Base-by-base conservation (phyloP, 2,888 invertebrate species). In the Gasteruption jaculator region DNA sequence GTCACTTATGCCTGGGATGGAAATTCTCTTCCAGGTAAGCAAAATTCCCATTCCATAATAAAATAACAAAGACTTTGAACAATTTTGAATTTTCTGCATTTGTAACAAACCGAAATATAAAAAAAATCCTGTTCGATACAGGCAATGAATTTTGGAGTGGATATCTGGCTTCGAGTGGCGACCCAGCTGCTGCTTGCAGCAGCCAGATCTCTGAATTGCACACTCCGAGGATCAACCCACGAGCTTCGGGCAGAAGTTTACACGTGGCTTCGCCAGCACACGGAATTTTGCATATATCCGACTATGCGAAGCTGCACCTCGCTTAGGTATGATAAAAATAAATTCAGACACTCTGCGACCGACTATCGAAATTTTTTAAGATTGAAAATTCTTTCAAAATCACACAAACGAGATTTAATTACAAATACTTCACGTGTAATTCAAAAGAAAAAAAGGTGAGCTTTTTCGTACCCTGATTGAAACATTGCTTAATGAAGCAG, bases 1-100 rank as follows among this genome's bases (percentile, higher is more conserved):
- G 78, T 82, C 20, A 82, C 82, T 0, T 85, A 85, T 56, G 81
- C 85, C 0, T 83, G 84, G 81, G 85, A 85, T 58, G 80, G 82
- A 5, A 85, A 85, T 57, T 78, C 85, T 1, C 74, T 82, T 42
- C 85, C 85, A 1, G 66, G 66, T 59, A 48, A 20, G 37, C 8
- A n/a, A n/a, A n/a, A n/a, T n/a, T n/a, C n/a, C n/a, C n/a, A n/a
- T n/a, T n/a, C n/a, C n/a, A n/a, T 5, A 31, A 3, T 5, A 12
- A 5, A 14, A 29, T 22, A 12, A 5, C 2, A n/a, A 15, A 31
- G 21, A 7, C 24, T 15, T 4, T 41, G 11, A 21, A 19, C 2
- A 1, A 21, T 19, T 16, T 11, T 1, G n/a, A 2, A 22, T 24
- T 19, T 10, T 29, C n/a, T 27, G 31, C 8, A 21, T 14, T 7